Percentiles rank a stretch among this genome's conserved stretches.
Evolutionary conservation across 1,140 invertebrate genomes (phyloP).

Genomic region (Cardiocondyla obscurior): DNA sequence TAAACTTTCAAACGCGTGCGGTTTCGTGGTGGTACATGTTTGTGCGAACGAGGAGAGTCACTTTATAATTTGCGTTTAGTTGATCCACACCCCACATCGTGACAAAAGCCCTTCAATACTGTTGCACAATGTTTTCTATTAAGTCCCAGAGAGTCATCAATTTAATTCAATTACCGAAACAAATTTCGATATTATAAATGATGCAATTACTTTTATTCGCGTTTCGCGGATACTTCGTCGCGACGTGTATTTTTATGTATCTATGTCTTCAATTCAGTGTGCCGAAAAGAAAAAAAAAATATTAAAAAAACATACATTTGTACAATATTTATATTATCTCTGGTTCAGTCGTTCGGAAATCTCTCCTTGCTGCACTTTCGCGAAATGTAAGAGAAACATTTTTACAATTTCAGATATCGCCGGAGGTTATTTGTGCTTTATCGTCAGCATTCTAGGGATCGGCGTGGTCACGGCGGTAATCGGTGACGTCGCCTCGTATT

Average conservation of each 20-base stretch:
- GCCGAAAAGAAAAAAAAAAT: too few relatives aligned
- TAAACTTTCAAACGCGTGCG: constrained; percentile 38
- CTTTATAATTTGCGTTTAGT: constrained; percentile 42
- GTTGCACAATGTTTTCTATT: background rate
- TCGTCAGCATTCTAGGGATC: constrained; percentile 96
- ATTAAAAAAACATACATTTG: too few relatives aligned
- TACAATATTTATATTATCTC: background rate
- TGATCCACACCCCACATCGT: background rate
- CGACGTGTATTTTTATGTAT: background rate
- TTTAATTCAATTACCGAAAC: background rate
- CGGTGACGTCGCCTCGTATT: constrained; percentile 97
- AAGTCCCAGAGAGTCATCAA: background rate
- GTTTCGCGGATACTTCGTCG: background rate
- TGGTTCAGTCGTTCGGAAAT: background rate
- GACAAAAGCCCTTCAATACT: background rate
- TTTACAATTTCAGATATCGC: constrained; percentile 86
- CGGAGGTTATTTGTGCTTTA: constrained; percentile 97
- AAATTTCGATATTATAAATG: background rate
- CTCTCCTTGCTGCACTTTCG: background rate
- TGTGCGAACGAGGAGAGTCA: constrained; percentile 22
- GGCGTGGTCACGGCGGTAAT: constrained; percentile 97
- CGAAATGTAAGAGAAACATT: background rate
- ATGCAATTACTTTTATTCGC: background rate
- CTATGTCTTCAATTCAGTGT: background rate
- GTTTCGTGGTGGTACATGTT: background rate